Conservation (phyloP, 2,888 invertebrate species). For the Trissoscelio sp. region DNA sequence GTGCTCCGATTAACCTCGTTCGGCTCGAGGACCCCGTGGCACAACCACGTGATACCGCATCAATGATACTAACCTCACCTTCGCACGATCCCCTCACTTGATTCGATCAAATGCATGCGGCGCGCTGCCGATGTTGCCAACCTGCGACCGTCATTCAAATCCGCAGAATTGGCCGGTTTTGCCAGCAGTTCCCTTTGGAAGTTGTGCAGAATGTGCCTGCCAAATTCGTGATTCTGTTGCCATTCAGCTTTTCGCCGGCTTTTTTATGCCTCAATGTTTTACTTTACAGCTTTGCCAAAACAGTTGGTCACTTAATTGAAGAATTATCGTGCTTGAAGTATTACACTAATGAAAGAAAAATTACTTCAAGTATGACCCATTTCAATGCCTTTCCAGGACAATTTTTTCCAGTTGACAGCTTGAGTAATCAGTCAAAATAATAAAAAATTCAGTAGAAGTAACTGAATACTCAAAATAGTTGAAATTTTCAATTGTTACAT, state of each 20-base stretch:
- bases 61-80: constrained; percentile 77
- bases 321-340: too few species aligned
- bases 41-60: constrained; percentile 80
- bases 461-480: too few species aligned
- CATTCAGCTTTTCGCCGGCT: background rate
- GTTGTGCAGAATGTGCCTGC: background rate
- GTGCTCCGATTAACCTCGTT: constrained; percentile 82
- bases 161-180: background rate
- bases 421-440: too few species aligned
- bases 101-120: constrained; percentile 37
- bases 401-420: too few species aligned
- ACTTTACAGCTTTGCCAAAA: too few species aligned
- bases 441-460: too few species aligned
- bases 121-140: constrained; percentile 27
- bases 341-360: too few species aligned
- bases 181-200: background rate
- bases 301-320: too few species aligned
- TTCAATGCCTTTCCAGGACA: too few species aligned
- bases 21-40: constrained; percentile 72
- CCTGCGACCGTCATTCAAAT: constrained; percentile 14
- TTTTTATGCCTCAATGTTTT: too few species aligned
- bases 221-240: background rate
- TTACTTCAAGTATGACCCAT: too few species aligned
- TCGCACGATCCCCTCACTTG: constrained; percentile 11
- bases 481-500: too few species aligned